A percentile compares a stretch with the other conserved stretches of the same genome.
phyloP scores from a whole-genome alignment of 2,888 invertebrate species.

The Scaptomyza parva region DNA sequence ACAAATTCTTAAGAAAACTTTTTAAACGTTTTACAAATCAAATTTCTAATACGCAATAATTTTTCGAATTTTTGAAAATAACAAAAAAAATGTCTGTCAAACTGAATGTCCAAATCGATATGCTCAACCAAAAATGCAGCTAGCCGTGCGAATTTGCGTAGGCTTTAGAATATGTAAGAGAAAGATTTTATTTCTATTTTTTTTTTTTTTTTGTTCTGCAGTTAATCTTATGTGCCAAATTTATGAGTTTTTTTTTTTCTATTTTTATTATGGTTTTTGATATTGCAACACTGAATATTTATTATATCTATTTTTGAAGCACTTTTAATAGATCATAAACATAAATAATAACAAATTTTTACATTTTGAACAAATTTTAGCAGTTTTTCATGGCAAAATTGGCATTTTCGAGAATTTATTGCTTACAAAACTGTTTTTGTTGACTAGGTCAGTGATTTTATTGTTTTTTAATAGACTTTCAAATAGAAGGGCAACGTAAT shows the following conservation, averaged over 20 bases:
- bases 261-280: constrained; percentile 10
- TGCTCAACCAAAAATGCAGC: constrained; percentile 5
- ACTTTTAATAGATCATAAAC: constrained; percentile 43
- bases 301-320: constrained; percentile 41
- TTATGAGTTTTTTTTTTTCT: not conserved
- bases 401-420: constrained; percentile 40
- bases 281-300: constrained; percentile 28
- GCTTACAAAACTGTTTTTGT: constrained; percentile 18
- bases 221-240: constrained; percentile 38
- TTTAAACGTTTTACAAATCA: not conserved
- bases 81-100: too few relatives aligned
- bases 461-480: not conserved
- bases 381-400: constrained; percentile 32
- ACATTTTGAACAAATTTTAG: constrained; percentile 25
- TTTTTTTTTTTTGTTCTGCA: constrained; percentile 28
- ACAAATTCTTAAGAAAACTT: not conserved
- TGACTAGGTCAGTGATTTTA: constrained; percentile 42
- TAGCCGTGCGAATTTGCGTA: constrained; percentile 9
- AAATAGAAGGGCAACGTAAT: not conserved
- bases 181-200: too few relatives aligned
- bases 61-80: too few relatives aligned
- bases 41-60: not conserved
- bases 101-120: constrained; percentile 5
- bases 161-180: constrained; percentile 36
- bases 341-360: constrained; percentile 12